Evolutionary conservation across 2,888 invertebrate species (phyloP).

Genomic region (Danaus chrysippus): DNA sequence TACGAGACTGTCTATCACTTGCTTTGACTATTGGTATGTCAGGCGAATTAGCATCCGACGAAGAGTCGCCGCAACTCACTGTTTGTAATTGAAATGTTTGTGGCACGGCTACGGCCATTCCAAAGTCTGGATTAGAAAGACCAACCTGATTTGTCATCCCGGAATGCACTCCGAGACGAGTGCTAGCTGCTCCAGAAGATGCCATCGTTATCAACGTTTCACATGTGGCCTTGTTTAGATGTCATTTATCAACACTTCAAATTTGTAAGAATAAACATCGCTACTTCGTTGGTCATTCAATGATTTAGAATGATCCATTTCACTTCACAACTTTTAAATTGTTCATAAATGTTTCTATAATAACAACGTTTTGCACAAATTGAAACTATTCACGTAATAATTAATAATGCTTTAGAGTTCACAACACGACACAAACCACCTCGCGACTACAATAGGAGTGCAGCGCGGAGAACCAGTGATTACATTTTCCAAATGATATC

Average conservation of each 20-base stretch:
- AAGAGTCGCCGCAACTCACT: constrained; percentile 62
- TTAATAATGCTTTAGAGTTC: background rate
- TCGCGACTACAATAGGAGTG: background rate
- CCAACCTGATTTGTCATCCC: constrained; percentile 48
- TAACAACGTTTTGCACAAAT: background rate
- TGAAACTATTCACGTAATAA: background rate
- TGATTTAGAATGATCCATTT: constrained; percentile 2
- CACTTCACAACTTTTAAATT: constrained; percentile 3
- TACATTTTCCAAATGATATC: background rate
- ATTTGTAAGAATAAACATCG: constrained; percentile 29
- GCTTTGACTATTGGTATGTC: constrained; percentile 71
- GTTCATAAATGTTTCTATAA: background rate
- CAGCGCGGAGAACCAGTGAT: constrained; percentile 6
- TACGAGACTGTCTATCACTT: constrained; percentile 89
- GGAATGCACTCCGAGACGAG: constrained; percentile 48
- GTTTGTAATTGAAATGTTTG: constrained; percentile 47
- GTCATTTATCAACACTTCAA: constrained; percentile 33
- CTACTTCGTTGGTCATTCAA: constrained; percentile 16
- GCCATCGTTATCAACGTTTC: constrained; percentile 47
- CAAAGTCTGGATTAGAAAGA: constrained; percentile 47
- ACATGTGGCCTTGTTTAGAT: constrained; percentile 36
- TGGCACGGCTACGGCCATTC: constrained; percentile 50
- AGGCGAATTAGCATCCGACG: constrained; percentile 67
- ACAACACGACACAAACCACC: constrained; percentile 5
- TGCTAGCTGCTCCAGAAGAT: constrained; percentile 51